Evolutionary conservation across 2,797 vertebrate species (phyloP), one percentile per base, ranked within the genome.

Genomic region (Oreonectes daqikongensis): DNA sequence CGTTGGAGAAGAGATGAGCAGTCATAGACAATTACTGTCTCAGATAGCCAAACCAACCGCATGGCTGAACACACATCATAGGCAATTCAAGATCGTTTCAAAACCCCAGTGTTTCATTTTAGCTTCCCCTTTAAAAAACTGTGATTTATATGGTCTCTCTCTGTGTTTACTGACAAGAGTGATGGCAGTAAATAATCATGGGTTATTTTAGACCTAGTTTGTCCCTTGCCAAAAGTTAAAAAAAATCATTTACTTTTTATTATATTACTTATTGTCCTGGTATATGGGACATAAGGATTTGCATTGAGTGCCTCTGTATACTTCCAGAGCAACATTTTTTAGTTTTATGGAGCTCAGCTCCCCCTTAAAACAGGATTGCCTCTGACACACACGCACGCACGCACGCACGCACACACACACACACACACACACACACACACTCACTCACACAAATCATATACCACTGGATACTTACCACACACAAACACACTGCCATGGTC

Each of bases 21-120:
- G 63, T 65, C 63, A 67, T 50, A 75, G 75, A 65, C 72, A 72
- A 76, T 75, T 75, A 78, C 61, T 46, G 20, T 59, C 65, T 71
- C n/a, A 66, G 60, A 69, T 78, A 61, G 46, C 32, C 40, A 72
- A 63, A 55, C 60, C 42, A 22, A 35, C 40, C 46, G 24, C 40
- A 40, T 38, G 22, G 30, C 24, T 26, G 68, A 50, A 79, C 40
- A 32, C 59, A 53, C 48, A 44, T 63, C 15, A 38, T 50, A 26
- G 44, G 10, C 60, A 12, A 38, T 63, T 38, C 72, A n/a, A 73
- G 71, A 52, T 35, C 18, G 18, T 4, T 61, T 61, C 18, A 10
- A 28, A 32, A 30, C 59, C 59, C 59, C 28, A 35, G 59, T 61
- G 28, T 61, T 61, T 32, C 7, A 35, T 61, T 32, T 60, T 10